Evolutionary conservation across 2,797 vertebrate genomes (phyloP).

Genomic region (Orestias chungarensis): DNA sequence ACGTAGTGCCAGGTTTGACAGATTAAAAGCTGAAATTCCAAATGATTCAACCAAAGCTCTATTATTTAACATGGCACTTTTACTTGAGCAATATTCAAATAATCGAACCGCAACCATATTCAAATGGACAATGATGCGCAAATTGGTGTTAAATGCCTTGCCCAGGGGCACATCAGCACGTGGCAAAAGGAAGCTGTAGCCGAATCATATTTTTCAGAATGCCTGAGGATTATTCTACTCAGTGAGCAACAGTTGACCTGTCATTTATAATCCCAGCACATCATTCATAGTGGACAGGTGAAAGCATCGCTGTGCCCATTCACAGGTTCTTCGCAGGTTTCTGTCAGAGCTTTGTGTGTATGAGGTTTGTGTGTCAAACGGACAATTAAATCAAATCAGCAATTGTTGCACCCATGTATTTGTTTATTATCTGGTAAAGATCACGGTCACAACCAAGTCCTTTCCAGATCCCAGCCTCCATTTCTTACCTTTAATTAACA

Average conservation of each 20-base stretch:
- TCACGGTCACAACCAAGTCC: too few species aligned
- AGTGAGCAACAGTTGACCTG: not conserved
- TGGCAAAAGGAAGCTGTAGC: not conserved
- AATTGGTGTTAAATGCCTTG: not conserved
- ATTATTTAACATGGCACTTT: too few species aligned
- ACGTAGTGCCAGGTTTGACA: not conserved
- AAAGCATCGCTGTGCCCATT: not conserved
- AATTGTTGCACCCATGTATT: too few species aligned
- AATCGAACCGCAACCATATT: not conserved
- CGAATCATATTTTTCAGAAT: not conserved
- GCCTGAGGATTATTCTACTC: not conserved
- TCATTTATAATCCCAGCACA: not conserved
- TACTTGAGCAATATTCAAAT: too few species aligned
- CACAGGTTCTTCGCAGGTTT: not conserved
- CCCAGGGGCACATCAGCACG: not conserved
- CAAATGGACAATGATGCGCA: not conserved
- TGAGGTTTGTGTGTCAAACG: too few species aligned
- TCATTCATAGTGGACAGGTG: not conserved
- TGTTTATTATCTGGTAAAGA: too few species aligned
- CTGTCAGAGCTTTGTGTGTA: not conserved
- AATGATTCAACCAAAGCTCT: not conserved
- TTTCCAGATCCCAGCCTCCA: too few species aligned
- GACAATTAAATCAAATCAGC: too few species aligned
- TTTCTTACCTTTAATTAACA: too few species aligned
- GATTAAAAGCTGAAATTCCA: not conserved